Evolutionary conservation across 2,113 vertebrate species (phyloP), one percentile per base, ranked within the genome.

Genomic region (Gallinago undulata): DNA sequence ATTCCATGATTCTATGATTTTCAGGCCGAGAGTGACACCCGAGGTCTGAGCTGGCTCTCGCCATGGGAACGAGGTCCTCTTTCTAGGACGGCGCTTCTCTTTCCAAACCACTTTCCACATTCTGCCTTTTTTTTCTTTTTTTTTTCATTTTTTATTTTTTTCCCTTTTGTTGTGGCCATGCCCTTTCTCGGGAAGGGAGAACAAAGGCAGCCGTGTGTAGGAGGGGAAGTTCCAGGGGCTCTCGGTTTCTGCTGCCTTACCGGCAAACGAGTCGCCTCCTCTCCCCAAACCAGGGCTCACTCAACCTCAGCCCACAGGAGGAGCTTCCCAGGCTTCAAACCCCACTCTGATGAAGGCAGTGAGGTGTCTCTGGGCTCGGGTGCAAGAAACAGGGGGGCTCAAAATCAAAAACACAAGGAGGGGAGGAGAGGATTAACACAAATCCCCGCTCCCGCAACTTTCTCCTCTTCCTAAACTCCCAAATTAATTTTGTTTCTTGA

Each of bases 161-260:
- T 39, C 10, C 10, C 14, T 27, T 27, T 53, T 53, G 51, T 53
- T 53, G 69, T 50, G 70, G 50, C 76, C 24, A 28, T 6, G 31
- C 27, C 10, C 13, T 45, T 84, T 35, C 51, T 72, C 43, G 57
- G 75, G 30, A n/a, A 80, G 66, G 72, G 41, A 55, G 33, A 57
- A 13, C 16, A 64, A 19, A 81, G 51, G 86, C 90, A 78, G 73
- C 81, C 64, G 94, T 64, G 94, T 84, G 95, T 90, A 93, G 96
- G 94, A 92, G 96, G 96, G 96, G 95, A 73, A 95, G 86, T 96
- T 97, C 94, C 89, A 95, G 73, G 62, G 80, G 70, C 80, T 92
- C 92, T 86, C 1, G 2, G 2, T 90, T 56, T 79, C 63, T 90
- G 41, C 6, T 17, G 35, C 37, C 11, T 94, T 95, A 78, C 96